Conservation (phyloP, 1,140 invertebrate species). For the Drosophila miranda region DNA sequence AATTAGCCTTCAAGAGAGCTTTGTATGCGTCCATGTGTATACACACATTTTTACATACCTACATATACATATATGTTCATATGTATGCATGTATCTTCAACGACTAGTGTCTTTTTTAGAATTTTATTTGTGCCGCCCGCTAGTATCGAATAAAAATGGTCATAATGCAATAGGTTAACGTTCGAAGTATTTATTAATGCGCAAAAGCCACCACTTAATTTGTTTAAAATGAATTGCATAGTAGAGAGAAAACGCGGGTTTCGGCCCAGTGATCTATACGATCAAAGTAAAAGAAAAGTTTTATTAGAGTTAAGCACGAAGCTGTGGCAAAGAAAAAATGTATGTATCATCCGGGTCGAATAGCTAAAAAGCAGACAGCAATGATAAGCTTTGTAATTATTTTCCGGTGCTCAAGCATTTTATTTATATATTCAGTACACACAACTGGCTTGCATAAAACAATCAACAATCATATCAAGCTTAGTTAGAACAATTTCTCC, state of each 20-base stretch:
- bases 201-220: constrained; percentile 5
- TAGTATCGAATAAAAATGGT: constrained; percentile 10
- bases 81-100: neutral
- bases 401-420: neutral
- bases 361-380: neutral
- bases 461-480: constrained; percentile 4
- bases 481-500: constrained; percentile 25
- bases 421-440: neutral
- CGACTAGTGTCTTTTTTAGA: constrained; percentile 7
- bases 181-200: constrained; percentile 23
- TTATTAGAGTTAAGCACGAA: constrained; percentile 88
- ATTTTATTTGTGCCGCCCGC: constrained; percentile 6
- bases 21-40: constrained; percentile 9
- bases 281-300: constrained; percentile 90
- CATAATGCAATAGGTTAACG: constrained; percentile 12
- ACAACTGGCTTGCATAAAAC: constrained; percentile 1
- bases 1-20: constrained; percentile 34
- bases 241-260: constrained; percentile 86
- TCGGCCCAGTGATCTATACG: constrained; percentile 91
- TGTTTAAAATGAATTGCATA: constrained; percentile 40
- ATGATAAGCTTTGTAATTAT: no score
- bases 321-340: constrained; percentile 74
- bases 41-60: constrained; percentile 7
- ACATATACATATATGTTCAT: constrained; percentile 5
- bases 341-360: constrained; percentile 28